A percentile compares a stretch with the other conserved stretches of the same genome.
Conservation (phyloP, 2,797 vertebrate species). For the Myotis findleyi region DNA sequence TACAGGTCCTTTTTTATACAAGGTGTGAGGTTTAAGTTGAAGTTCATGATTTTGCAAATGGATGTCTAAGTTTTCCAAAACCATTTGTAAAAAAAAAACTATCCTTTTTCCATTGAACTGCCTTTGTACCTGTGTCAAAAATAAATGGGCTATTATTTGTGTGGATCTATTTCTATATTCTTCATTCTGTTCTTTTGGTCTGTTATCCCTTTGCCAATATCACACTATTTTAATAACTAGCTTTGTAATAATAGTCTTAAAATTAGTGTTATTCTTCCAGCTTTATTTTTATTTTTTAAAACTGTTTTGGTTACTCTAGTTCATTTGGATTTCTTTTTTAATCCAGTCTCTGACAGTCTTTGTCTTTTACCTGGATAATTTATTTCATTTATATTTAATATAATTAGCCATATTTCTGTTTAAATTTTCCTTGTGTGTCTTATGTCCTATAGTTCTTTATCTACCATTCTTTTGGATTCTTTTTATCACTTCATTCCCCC, state of each 20-base stretch:
- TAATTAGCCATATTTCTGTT: conserved; percentile 7
- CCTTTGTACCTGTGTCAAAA: not conserved
- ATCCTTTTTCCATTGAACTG: not conserved
- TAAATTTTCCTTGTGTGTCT: not conserved
- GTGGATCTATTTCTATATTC: not conserved
- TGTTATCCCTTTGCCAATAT: not conserved
- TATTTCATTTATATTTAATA: conserved; percentile 19
- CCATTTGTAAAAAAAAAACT: not conserved
- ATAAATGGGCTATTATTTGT: not conserved
- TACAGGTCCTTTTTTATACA: not conserved
- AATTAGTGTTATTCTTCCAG: not conserved
- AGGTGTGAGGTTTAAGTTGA: not conserved
- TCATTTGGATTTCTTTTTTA: conserved; percentile 23
- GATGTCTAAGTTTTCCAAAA: not conserved
- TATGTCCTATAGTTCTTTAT: not conserved
- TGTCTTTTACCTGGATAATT: not conserved
- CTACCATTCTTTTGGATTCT: not conserved
- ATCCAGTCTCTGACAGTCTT: not conserved
- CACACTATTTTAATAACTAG: not conserved
- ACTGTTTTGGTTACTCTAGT: not conserved
- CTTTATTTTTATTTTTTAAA: not conserved
- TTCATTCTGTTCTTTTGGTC: not conserved
- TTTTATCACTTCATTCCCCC: not conserved
- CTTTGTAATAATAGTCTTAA: conserved; percentile 14
- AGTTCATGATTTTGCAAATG: not conserved